Conservation (phyloP, 1,140 invertebrate genomes). For the Batillaria attramentaria region DNA sequence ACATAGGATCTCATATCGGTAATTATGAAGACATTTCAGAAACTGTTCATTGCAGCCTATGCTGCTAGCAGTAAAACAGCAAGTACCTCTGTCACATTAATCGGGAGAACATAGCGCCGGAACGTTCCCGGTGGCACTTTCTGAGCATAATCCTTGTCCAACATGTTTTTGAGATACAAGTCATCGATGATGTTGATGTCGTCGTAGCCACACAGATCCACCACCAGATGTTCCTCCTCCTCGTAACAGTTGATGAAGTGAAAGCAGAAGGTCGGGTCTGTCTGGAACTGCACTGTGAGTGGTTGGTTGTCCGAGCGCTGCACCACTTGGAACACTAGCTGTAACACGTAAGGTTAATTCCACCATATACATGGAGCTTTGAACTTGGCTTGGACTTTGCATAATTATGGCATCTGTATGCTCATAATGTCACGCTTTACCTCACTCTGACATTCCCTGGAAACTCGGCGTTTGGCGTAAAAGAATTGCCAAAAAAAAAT, state of each 20-base stretch:
- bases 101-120: slow-evolving; percentile 39
- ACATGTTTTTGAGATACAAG: slow-evolving; percentile 53
- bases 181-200: slow-evolving; percentile 77
- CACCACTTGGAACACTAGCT: slow-evolving; percentile 38
- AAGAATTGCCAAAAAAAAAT: too few relatives aligned
- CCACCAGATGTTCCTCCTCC: slow-evolving; percentile 79
- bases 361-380: too few relatives aligned
- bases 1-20: too few relatives aligned
- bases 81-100: slow-evolving; percentile 31
- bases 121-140: slow-evolving; percentile 26
- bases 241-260: slow-evolving; percentile 93
- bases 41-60: too few relatives aligned
- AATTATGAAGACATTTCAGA: too few relatives aligned
- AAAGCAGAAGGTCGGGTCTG: slow-evolving; percentile 85
- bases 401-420: too few relatives aligned
- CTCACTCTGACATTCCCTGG: too few relatives aligned
- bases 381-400: too few relatives aligned
- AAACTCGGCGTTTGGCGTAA: too few relatives aligned
- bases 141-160: not conserved
- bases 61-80: too few relatives aligned
- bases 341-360: too few relatives aligned
- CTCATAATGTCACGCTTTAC: too few relatives aligned
- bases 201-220: slow-evolving; percentile 88
- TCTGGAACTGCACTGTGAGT: slow-evolving; percentile 56
- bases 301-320: slow-evolving; percentile 18